phyloP scores from a whole-genome alignment of 2,888 invertebrate species.

The Octodonta nipae region DNA sequence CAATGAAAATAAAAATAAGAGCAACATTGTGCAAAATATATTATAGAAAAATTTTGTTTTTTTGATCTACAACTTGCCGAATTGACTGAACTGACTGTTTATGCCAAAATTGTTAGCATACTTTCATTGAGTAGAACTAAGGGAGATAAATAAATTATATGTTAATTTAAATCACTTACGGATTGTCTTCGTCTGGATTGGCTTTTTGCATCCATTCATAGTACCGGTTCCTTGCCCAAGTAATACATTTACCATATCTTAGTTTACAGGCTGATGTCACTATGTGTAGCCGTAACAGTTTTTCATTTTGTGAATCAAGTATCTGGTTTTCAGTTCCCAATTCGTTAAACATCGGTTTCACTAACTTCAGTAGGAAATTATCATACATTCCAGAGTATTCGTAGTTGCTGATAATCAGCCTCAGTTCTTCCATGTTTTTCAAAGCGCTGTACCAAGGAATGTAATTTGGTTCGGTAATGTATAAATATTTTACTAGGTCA shows the following conservation, averaged over 20 bases:
- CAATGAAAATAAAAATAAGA: too few relatives aligned
- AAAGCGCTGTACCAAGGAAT: slow-evolving; percentile 54
- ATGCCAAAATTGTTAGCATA: too few relatives aligned
- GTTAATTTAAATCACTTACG: slow-evolving; percentile 20
- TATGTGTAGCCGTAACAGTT: slow-evolving; percentile 44
- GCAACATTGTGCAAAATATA: too few relatives aligned
- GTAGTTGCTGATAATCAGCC: slow-evolving; percentile 37
- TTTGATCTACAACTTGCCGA: too few relatives aligned
- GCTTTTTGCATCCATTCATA: slow-evolving; percentile 27
- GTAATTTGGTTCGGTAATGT: slow-evolving; percentile 47
- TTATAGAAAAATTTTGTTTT: too few relatives aligned
- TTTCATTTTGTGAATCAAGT: slow-evolving; percentile 42
- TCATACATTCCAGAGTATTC: slow-evolving; percentile 39
- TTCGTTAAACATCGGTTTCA: slow-evolving; percentile 32
- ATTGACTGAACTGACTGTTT: too few relatives aligned
- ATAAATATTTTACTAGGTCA: slow-evolving; percentile 48
- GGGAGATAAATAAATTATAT: too few relatives aligned
- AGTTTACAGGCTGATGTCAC: slow-evolving; percentile 47
- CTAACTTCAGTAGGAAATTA: slow-evolving; percentile 24
- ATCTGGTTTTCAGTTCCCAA: slow-evolving; percentile 41
- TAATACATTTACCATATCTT: slow-evolving; percentile 41
- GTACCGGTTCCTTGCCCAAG: slow-evolving; percentile 40
- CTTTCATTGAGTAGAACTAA: too few relatives aligned
- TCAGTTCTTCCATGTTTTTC: slow-evolving; percentile 41
- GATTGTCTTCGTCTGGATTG: slow-evolving; percentile 28